Conservation (phyloP, 2,797 vertebrate genomes). For the Macrochelys suwanniensis region DNA sequence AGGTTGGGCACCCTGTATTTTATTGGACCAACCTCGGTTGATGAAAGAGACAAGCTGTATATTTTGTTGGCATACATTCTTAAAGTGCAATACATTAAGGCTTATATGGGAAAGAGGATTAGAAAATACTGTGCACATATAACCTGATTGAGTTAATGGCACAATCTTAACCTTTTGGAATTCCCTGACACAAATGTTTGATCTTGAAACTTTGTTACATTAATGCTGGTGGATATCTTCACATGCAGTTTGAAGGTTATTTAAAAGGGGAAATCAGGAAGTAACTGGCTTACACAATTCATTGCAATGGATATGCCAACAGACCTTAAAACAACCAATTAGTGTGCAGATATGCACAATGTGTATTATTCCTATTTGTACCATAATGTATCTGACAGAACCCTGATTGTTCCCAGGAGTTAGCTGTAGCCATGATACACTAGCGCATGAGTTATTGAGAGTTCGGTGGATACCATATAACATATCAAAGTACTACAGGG, state of each 20-base stretch:
- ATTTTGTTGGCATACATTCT: not conserved
- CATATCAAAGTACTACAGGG: not conserved
- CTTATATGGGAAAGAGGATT: not conserved
- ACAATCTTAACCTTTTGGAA: not conserved
- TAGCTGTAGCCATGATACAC: not conserved
- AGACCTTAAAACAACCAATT: not conserved
- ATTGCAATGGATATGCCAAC: not conserved
- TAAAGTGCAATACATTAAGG: not conserved
- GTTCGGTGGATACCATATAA: not conserved
- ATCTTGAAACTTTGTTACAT: not conserved
- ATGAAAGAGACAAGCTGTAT: not conserved
- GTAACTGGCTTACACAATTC: not conserved
- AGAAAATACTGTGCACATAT: not conserved
- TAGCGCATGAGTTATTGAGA: not conserved
- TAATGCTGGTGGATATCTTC: not conserved
- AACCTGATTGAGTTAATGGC: not conserved
- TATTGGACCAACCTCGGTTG: not conserved
- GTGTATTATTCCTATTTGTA: not conserved
- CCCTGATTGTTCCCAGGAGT: not conserved
- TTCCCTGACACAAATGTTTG: not conserved
- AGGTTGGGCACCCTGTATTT: too few relatives aligned
- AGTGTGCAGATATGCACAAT: not conserved
- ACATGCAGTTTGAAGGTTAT: not conserved
- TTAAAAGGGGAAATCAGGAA: not conserved
- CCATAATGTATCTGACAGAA: not conserved